Conservation (phyloP, 2,797 vertebrate genomes). For the Limosa lapponica region DNA sequence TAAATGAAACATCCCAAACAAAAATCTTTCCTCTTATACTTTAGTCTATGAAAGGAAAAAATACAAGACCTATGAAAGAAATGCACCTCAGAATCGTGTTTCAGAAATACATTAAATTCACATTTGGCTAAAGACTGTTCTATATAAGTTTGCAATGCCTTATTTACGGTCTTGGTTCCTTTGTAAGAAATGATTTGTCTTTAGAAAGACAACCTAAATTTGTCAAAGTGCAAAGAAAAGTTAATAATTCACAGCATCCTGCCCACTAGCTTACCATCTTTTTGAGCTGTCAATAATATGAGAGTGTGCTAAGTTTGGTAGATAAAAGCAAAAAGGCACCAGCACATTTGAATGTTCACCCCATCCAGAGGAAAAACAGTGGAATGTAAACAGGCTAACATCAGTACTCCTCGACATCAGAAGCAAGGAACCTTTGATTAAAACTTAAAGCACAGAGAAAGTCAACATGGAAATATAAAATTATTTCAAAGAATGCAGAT, state of each 20-base stretch:
- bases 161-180: conserved; percentile 20
- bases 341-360: conserved; percentile 48
- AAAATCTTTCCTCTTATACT: neutral
- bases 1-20: neutral
- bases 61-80: neutral
- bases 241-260: conserved; percentile 40
- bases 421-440: conserved; percentile 51
- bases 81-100: neutral
- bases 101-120: neutral
- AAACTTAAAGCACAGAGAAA: conserved; percentile 54
- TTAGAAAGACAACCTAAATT: conserved; percentile 50
- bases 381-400: conserved; percentile 65
- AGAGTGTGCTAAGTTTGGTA: neutral
- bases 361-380: conserved; percentile 18
- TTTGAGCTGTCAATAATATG: conserved; percentile 45
- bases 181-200: conserved; percentile 15
- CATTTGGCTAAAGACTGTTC: neutral
- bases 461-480: conserved; percentile 51
- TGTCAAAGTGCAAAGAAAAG: conserved; percentile 46
- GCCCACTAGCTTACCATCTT: conserved; percentile 12
- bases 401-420: conserved; percentile 43
- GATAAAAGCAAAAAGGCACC: conserved; percentile 25
- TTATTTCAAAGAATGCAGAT: conserved; percentile 44
- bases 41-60: neutral
- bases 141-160: neutral